phyloP scores from a whole-genome alignment of 2,113 vertebrate genomes.

The Chamaetylas fuelleborni region DNA sequence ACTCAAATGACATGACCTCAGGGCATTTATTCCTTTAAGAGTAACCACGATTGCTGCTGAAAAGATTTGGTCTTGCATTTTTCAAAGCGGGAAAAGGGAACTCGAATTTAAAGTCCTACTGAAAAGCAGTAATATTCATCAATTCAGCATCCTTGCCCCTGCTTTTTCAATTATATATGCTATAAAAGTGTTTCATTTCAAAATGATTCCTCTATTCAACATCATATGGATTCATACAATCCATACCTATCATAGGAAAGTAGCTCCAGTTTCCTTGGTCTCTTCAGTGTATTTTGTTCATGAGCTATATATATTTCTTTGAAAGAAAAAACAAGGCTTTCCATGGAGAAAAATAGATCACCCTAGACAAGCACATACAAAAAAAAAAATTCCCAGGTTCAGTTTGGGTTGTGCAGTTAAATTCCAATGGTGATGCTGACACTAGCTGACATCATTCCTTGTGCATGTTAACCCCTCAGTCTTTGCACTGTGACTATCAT shows the following conservation, averaged over 20 bases:
- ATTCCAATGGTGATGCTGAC: background rate
- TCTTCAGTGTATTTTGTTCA: background rate
- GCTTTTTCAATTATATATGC: background rate
- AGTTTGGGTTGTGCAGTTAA: background rate
- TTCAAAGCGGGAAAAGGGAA: background rate
- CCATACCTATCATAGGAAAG: background rate
- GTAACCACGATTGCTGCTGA: background rate
- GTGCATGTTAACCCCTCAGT: background rate
- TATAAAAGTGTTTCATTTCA: background rate
- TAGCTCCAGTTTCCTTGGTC: background rate
- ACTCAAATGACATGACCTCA: background rate
- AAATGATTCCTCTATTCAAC: background rate
- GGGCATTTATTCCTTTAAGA: background rate
- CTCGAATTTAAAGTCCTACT: background rate
- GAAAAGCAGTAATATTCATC: background rate
- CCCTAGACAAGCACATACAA: background rate
- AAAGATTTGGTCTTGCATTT: background rate
- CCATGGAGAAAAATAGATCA: background rate
- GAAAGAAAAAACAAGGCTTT: background rate
- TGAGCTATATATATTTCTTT: background rate
- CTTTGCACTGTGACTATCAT: background rate
- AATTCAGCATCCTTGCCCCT: background rate
- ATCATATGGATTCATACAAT: background rate
- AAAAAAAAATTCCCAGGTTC: background rate
- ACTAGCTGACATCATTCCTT: background rate